Conservation (phyloP, 2,888 invertebrate genomes). For the Caenorhabditis macrosperma region DNA sequence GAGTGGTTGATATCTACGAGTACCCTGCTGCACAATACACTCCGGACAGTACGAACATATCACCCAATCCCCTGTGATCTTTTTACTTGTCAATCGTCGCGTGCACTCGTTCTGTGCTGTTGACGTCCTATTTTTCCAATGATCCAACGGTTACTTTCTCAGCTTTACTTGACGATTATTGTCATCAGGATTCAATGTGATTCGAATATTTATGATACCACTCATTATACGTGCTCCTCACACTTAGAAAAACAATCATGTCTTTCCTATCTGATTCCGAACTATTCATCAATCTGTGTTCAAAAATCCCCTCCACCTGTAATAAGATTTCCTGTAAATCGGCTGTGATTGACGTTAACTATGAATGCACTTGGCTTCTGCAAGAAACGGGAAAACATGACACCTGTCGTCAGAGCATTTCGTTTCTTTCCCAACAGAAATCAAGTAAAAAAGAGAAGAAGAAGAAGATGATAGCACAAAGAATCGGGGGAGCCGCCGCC, state of each 20-base stretch:
- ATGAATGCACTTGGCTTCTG: conserved; percentile 27
- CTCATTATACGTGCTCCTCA: too few relatives aligned
- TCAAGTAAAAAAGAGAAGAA: not conserved
- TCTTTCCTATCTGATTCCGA: conserved; percentile 1
- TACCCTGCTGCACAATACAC: conserved; percentile 18
- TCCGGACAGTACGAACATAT: conserved; percentile 7
- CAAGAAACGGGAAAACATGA: conserved; percentile 16
- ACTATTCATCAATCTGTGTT: not conserved
- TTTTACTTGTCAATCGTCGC: not conserved
- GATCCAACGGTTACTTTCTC: conserved; percentile 15
- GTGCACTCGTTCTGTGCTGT: not conserved
- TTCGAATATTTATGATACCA: not conserved
- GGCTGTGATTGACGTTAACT: not conserved
- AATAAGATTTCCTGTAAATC: too few relatives aligned
- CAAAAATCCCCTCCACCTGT: too few relatives aligned
- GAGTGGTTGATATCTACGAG: conserved; percentile 28
- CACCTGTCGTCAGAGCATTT: conserved; percentile 44
- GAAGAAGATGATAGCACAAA: conserved; percentile 13
- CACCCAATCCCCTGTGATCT: conserved; percentile 8
- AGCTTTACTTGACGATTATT: conserved; percentile 34
- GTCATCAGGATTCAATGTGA: not conserved
- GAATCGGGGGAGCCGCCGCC: not conserved
- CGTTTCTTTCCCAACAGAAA: conserved; percentile 31
- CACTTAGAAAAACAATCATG: not conserved
- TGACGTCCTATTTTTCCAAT: conserved; percentile 12